Evolutionary conservation across 2,797 vertebrate species (phyloP).

Genomic region (Pseudochirops corinnae): DNA sequence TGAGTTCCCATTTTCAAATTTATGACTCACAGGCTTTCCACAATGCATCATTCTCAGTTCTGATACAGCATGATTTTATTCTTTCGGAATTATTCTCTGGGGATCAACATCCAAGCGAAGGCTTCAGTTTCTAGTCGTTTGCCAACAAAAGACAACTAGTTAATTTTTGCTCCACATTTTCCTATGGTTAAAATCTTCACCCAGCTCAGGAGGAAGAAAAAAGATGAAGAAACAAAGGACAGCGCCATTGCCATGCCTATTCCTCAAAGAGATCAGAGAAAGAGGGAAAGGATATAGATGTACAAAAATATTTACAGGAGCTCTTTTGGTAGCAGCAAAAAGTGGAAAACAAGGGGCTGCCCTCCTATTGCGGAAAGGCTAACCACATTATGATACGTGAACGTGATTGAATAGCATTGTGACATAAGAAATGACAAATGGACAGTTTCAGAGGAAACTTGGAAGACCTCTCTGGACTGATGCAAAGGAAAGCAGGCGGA

Average conservation of each 20-base stretch:
- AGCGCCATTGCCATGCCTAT: not conserved
- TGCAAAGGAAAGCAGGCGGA: not conserved
- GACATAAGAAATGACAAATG: not conserved
- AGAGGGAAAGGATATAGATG: not conserved
- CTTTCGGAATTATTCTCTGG: not conserved
- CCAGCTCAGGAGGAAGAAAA: not conserved
- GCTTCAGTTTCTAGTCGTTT: not conserved
- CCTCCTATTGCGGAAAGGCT: not conserved
- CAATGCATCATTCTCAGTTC: not conserved
- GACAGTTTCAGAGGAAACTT: not conserved
- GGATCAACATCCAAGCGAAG: conserved; percentile 29
- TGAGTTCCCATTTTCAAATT: not conserved
- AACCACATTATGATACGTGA: not conserved
- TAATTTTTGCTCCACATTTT: not conserved
- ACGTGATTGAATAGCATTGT: not conserved
- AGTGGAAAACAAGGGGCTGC: not conserved
- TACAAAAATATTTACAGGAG: not conserved
- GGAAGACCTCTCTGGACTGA: not conserved
- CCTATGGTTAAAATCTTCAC: not conserved
- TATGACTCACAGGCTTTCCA: not conserved
- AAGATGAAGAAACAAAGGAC: not conserved
- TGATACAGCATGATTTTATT: conserved; percentile 36
- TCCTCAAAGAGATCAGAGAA: not conserved
- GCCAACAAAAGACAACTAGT: not conserved
- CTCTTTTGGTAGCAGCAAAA: not conserved